These are phyloP conservation scores for Temnothorax nylanderi DNA, from an alignment of 1,140 invertebrate species.

Conservation along the genomic window DNA sequence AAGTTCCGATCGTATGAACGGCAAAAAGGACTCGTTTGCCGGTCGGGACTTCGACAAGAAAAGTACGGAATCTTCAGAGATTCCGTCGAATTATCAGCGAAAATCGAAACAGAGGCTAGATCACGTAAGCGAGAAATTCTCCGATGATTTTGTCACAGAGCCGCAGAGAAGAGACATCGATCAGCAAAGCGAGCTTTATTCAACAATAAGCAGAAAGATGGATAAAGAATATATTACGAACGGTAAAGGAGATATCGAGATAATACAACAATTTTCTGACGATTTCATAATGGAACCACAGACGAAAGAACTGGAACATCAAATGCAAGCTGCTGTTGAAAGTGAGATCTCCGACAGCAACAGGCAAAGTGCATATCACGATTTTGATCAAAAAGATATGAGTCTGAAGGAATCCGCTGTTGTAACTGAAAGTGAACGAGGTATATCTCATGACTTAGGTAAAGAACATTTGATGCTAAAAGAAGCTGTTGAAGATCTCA, in stretches of 20 bases:
- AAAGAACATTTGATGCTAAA: constrained; percentile 16
- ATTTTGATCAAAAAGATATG: neutral
- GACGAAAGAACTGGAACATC: neutral
- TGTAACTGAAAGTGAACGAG: neutral
- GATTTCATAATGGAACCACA: constrained; percentile 8
- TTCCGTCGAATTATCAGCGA: neutral
- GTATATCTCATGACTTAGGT: neutral
- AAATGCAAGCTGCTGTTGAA: neutral
- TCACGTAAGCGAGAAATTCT: constrained; percentile 41
- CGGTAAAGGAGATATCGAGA: neutral
- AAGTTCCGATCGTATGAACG: constrained; percentile 46
- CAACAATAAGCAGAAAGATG: neutral
- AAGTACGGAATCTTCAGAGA: constrained; percentile 23
- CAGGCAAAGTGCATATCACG: neutral
- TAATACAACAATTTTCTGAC: constrained; percentile 40
- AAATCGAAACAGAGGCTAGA: neutral
- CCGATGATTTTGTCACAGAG: constrained; percentile 63
- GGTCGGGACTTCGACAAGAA: constrained; percentile 41
- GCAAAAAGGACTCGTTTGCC: neutral
- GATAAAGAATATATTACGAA: neutral
- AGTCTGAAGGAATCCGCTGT: neutral
- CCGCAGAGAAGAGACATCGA: neutral
- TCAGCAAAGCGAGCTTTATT: neutral
- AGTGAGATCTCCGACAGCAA: neutral
- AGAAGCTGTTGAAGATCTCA: neutral